Conservation (phyloP, 2,113 vertebrate genomes). For the Orcinus orca region DNA sequence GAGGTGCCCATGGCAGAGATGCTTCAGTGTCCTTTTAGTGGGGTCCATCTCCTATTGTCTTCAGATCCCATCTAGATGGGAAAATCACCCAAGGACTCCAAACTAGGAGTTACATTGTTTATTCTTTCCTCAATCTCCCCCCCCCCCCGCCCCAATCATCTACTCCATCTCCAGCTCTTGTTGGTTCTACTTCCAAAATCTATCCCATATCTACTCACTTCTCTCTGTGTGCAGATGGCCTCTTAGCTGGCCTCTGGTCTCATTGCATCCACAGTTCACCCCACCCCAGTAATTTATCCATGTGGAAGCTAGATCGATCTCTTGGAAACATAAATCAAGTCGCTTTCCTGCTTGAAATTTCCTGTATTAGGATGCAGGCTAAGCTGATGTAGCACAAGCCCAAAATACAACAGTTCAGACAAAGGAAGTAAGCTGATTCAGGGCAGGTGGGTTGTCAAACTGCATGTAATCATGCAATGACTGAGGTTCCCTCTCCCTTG, state of each 20-base stretch:
- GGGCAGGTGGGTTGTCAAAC: not conserved
- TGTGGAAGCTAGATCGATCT: not conserved
- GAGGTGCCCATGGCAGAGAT: not conserved
- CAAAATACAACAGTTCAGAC: not conserved
- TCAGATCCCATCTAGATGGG: not conserved
- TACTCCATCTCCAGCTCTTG: not conserved
- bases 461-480: not conserved
- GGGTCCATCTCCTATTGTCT: not conserved
- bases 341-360: not conserved
- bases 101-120: not conserved
- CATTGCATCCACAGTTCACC: not conserved
- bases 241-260: not conserved
- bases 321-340: conserved; percentile 6
- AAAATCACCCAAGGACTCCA: not conserved
- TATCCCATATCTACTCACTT: not conserved
- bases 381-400: not conserved
- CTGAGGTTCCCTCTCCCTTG: not conserved
- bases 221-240: not conserved
- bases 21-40: not conserved
- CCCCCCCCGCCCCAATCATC: not conserved
- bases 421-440: not conserved
- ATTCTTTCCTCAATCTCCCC: not conserved
- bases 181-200: not conserved
- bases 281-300: not conserved
- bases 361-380: not conserved